phyloP scores from a whole-genome alignment of 2,888 invertebrate genomes.

The Calameuta pallipes region DNA sequence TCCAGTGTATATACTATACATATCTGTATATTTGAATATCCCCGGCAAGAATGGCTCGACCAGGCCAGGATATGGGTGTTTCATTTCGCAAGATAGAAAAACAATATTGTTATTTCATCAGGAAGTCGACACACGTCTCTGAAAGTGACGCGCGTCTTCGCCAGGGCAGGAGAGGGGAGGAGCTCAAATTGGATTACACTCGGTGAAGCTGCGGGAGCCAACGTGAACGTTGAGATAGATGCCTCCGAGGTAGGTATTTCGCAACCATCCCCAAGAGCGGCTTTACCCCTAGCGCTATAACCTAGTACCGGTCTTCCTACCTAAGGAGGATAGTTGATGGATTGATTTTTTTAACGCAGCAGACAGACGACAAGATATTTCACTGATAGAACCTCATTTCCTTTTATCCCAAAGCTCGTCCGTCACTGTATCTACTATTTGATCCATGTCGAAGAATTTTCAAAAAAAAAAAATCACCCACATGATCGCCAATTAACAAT shows the following conservation, averaged over 20 bases:
- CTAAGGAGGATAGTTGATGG: conserved; percentile 51
- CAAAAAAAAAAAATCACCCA: too few relatives aligned
- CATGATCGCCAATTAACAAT: neutral
- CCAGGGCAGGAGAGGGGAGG: conserved; percentile 54
- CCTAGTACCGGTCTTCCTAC: conserved; percentile 29
- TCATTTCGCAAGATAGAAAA: conserved; percentile 46
- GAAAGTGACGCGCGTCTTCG: conserved; percentile 53
- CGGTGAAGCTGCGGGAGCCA: conserved; percentile 27
- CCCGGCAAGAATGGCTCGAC: neutral
- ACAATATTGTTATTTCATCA: conserved; percentile 63
- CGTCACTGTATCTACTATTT: neutral
- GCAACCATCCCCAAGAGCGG: conserved; percentile 12
- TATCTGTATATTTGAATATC: neutral
- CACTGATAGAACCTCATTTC: neutral
- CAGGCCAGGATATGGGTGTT: conserved; percentile 16
- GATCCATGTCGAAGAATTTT: too few relatives aligned
- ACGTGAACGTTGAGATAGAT: conserved; percentile 8
- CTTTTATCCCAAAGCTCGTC: neutral
- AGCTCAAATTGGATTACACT: conserved; percentile 63
- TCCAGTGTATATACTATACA: neutral
- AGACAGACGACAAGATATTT: conserved; percentile 47
- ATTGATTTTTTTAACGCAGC: conserved; percentile 58
- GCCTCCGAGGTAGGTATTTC: neutral
- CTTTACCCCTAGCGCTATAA: conserved; percentile 27
- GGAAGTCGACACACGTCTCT: conserved; percentile 59